Base-by-base conservation (phyloP, 2,797 vertebrate genomes). In the Valencia hispanica region DNA sequence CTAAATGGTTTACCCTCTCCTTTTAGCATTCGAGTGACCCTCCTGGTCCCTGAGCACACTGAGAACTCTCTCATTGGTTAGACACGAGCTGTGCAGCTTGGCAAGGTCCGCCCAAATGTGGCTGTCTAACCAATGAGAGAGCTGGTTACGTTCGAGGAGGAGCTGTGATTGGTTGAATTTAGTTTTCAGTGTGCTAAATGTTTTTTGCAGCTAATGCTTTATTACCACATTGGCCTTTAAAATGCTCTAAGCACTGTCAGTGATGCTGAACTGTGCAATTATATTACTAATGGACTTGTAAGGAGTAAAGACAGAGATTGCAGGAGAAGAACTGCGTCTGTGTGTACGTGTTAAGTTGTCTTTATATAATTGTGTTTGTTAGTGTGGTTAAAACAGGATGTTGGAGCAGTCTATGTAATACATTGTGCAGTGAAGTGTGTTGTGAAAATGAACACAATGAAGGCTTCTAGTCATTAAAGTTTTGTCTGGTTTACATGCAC, bases 261-360 rank as follows among this genome's bases (percentile, higher is more conserved):
- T 80, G 71, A 72, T 83, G 74, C 78, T 85, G 77, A 90, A 85
- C 72, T 80, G 74, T 79, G 75, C 79, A 88, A 81, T 87, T 88
- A 86, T 87, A 86, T 78, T 74, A 76, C 79, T 81, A 80, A 82
- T 87, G 79, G 74, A 78, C 0, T 30, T 77, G 76, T 82, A 69
- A 63, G 70, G 69, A 47, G 36, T 72, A 55, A 25, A 77, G 80
- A 72, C 82, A 78, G 80, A 86, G 81, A 75, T 77, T 10, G 34
- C 77, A 78, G 79, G 88, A 86, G 83, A 85, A 77, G 75, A 70
- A 51, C 72, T 74, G 59, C n/a, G 70, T 73, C 53, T 71, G 63
- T 65, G 65, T 76, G 14, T 36, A 1, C 27, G 66, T 57, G 72
- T 75, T 71, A 36, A 22, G 63, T 70, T 45, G 50, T 53, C 57